Conservation (phyloP, 2,113 vertebrate genomes). For the Scomber japonicus region DNA sequence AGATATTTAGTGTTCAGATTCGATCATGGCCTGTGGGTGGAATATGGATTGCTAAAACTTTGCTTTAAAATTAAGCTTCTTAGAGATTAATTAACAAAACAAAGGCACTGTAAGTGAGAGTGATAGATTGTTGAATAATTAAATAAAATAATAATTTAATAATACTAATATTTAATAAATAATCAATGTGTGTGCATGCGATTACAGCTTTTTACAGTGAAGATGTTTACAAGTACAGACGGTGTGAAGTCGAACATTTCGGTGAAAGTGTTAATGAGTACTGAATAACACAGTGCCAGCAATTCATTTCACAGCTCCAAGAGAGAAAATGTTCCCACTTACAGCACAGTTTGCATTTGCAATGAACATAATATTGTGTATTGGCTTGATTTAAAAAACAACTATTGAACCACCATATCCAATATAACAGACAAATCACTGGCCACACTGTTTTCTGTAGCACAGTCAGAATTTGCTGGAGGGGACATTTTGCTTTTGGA, state of each 20-base stretch:
- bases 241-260: constrained; percentile 55
- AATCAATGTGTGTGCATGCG: constrained; percentile 11
- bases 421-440: not conserved
- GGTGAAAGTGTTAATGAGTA: constrained; percentile 59
- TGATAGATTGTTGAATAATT: not conserved
- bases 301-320: constrained; percentile 44
- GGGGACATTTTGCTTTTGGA: too few relatives aligned
- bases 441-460: too few relatives aligned
- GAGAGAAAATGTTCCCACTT: constrained; percentile 20
- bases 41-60: not conserved
- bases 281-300: constrained; percentile 20
- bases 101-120: not conserved
- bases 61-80: not conserved
- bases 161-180: too few relatives aligned
- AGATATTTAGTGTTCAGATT: not conserved
- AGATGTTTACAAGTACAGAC: constrained; percentile 58
- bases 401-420: not conserved
- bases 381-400: not conserved
- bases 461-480: too few relatives aligned
- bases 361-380: not conserved
- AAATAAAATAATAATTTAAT: not conserved
- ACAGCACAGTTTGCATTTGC: constrained; percentile 23
- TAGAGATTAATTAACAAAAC: not conserved
- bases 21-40: not conserved
- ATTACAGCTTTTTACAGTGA: constrained; percentile 39